These are phyloP conservation scores for Gobius niger DNA, from an alignment of 2,113 vertebrate genomes.

Conservation along the genomic window DNA sequence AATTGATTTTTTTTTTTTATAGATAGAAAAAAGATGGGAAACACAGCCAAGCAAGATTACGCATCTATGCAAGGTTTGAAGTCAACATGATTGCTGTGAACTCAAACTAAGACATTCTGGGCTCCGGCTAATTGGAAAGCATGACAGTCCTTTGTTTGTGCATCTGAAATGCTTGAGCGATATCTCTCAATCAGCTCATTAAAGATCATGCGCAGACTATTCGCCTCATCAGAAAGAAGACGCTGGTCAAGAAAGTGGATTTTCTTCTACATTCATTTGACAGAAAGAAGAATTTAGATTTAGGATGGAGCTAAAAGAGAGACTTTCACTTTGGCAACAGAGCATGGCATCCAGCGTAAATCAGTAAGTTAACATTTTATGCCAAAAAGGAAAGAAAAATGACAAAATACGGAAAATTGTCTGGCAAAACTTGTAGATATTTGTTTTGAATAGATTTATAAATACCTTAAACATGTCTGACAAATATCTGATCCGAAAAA, in stretches of 20 bases:
- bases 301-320: no score
- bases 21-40: background rate
- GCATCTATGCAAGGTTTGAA: background rate
- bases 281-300: no score
- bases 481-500: no score
- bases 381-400: no score
- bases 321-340: no score
- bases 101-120: background rate
- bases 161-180: background rate
- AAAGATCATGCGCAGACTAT: background rate
- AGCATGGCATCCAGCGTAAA: no score
- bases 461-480: no score
- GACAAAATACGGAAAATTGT: no score
- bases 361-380: no score
- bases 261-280: no score
- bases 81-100: background rate
- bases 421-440: no score
- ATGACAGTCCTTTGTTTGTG: background rate
- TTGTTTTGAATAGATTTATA: no score
- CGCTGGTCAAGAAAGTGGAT: background rate
- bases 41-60: background rate
- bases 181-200: background rate
- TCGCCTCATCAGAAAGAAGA: background rate
- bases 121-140: background rate
- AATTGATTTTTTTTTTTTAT: background rate